Evolutionary conservation across 2,888 invertebrate species (phyloP).

Genomic region (Synanthedon tipuliformis): DNA sequence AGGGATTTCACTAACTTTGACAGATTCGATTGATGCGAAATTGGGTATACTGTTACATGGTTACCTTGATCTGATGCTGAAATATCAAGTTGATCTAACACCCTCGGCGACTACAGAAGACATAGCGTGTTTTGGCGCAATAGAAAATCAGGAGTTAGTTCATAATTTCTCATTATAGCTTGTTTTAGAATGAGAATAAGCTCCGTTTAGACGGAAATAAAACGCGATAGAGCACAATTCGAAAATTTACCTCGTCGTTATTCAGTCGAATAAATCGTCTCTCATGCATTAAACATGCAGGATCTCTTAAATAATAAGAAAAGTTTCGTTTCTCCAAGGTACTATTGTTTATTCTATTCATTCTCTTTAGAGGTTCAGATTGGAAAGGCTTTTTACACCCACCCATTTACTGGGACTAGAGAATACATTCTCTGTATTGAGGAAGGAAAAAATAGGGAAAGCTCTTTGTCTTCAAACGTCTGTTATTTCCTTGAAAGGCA

Average conservation of each 20-base stretch:
- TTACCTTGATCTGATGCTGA: too few species aligned
- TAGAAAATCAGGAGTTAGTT: too few species aligned
- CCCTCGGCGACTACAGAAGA: too few species aligned
- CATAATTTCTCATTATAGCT: too few species aligned
- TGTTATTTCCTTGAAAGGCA: constrained; percentile 59
- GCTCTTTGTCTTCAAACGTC: constrained; percentile 52
- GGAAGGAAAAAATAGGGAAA: constrained; percentile 30
- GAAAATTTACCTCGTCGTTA: constrained; percentile 18
- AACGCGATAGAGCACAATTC: not conserved
- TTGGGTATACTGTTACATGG: too few species aligned
- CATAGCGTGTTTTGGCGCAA: too few species aligned
- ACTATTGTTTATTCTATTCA: constrained; percentile 60
- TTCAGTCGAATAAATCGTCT: constrained; percentile 49
- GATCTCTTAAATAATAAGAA: constrained; percentile 63
- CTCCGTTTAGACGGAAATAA: too few species aligned
- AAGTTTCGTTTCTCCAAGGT: constrained; percentile 42
- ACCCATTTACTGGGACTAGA: constrained; percentile 44
- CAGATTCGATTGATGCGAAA: too few species aligned
- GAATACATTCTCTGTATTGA: constrained; percentile 48
- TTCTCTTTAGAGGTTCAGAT: constrained; percentile 47
- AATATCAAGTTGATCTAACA: too few species aligned
- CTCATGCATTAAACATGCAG: constrained; percentile 61
- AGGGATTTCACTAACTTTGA: too few species aligned
- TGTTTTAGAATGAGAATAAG: too few species aligned
- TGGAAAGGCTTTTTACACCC: constrained; percentile 62